Evolutionary conservation across 2,797 vertebrate species (phyloP).

Genomic region (Halcyon badia): DNA sequence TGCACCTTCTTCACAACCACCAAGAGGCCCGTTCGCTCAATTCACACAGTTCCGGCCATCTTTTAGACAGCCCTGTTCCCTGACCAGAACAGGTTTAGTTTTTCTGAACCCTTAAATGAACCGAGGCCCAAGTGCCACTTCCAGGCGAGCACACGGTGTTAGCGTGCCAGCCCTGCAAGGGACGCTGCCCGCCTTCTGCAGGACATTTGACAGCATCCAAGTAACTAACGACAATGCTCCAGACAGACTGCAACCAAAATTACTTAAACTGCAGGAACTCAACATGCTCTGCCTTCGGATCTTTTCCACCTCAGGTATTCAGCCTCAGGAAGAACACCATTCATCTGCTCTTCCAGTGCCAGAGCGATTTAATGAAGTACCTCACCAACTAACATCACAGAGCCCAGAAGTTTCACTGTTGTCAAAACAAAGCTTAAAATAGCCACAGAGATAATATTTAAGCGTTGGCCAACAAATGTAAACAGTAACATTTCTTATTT

Average conservation of each 20-base stretch:
- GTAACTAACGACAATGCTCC: neutral
- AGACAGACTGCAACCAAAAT: neutral
- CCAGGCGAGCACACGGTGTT: neutral
- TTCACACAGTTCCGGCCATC: neutral
- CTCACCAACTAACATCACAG: neutral
- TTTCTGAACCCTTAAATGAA: neutral
- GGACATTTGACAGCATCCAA: neutral
- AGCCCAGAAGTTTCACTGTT: neutral
- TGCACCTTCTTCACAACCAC: neutral
- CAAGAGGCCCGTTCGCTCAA: neutral
- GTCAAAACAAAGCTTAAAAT: slow-evolving; percentile 52
- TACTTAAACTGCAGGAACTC: neutral
- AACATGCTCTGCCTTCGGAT: neutral
- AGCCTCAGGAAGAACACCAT: neutral
- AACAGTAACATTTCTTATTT: slow-evolving; percentile 9
- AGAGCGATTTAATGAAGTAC: neutral
- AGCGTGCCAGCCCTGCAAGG: neutral
- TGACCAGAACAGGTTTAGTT: neutral
- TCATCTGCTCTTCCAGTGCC: neutral
- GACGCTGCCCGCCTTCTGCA: neutral
- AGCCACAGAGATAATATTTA: neutral
- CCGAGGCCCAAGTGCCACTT: neutral
- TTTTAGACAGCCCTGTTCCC: neutral
- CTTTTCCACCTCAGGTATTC: neutral
- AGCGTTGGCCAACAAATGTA: neutral